Base-by-base conservation (phyloP, 1,140 invertebrate species). In the Meloidogyne floridensis region DNA sequence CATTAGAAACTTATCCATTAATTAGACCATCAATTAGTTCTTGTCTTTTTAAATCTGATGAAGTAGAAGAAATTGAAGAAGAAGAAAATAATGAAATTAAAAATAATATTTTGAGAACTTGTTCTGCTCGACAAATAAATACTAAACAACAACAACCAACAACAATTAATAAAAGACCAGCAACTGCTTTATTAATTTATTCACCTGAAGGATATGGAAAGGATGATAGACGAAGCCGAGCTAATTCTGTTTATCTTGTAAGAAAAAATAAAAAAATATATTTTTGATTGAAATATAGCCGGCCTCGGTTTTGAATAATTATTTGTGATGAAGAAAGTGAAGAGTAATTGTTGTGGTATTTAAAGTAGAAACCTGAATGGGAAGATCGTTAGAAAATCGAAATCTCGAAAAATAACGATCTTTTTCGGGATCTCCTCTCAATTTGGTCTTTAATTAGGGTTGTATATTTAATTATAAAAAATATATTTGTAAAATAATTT, bases 241-340 rank as follows among this genome's bases (percentile, higher is more conserved):
- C 80, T n/a, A 80, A 54, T 79, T 80, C 80, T 51, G 76, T 80
- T 20, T 80, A 69, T 51, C 72, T 79, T 59, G 80, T 80, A 72
- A 80, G 76, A 74, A n/a, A 18, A 51, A 15, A 81, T 13, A 76
- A 15, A 59, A 32, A 2, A 32, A 32, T 32, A 32, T 32, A 32
- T 32, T 32, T 32, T 32, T 32, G 32, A 32, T 32, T 32, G 32
- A 32, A 32, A 32, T 32, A 32, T 32, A 32, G 32, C 32, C 32
- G 32, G 32, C 32, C 32, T 32, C 32, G 32, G 32, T 32, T 32
- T 32, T 32, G 32, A 32, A 32, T 32, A 32, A 32, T 32, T 32
- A 32, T 32, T 32, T 32, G 32, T 32, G 32, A 32, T 32, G 32
- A 32, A 32, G 32, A 32, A 32, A 32, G 32, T 32, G 32, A 32